A percentile compares a stretch with the other conserved stretches of the same genome.
phyloP scores from a whole-genome alignment of 2,888 invertebrate genomes.

The Rapana venosa region DNA sequence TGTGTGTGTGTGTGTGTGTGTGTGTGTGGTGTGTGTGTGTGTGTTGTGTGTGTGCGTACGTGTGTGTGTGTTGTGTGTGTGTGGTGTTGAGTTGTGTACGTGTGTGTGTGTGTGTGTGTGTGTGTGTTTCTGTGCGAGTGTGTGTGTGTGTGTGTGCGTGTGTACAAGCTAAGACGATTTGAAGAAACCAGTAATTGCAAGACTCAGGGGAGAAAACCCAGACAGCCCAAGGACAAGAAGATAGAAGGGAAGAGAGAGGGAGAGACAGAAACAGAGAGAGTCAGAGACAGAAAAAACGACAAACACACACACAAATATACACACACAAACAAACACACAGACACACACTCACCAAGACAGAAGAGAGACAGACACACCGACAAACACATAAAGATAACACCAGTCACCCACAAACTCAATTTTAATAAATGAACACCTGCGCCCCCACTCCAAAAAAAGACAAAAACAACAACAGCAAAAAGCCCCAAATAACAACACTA shows the following conservation, averaged over 20 bases:
- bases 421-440: background rate
- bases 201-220: background rate
- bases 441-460: background rate
- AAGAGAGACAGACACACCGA: background rate
- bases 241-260: background rate
- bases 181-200: background rate
- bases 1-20: background rate
- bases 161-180: background rate
- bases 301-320: background rate
- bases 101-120: background rate
- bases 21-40: background rate
- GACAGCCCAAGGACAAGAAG: background rate
- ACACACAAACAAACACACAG: background rate
- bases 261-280: background rate
- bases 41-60: background rate
- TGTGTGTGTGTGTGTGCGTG: background rate
- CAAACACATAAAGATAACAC: background rate
- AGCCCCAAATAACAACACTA: background rate
- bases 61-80: background rate
- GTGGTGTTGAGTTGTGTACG: background rate
- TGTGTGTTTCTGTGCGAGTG: background rate
- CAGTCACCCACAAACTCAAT: background rate
- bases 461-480: background rate
- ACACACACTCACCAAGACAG: background rate
- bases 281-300: no score